Evolutionary conservation across 2,797 vertebrate species (phyloP), one percentile per base, ranked within the genome.

Genomic region (Glyptemys insculpta): DNA sequence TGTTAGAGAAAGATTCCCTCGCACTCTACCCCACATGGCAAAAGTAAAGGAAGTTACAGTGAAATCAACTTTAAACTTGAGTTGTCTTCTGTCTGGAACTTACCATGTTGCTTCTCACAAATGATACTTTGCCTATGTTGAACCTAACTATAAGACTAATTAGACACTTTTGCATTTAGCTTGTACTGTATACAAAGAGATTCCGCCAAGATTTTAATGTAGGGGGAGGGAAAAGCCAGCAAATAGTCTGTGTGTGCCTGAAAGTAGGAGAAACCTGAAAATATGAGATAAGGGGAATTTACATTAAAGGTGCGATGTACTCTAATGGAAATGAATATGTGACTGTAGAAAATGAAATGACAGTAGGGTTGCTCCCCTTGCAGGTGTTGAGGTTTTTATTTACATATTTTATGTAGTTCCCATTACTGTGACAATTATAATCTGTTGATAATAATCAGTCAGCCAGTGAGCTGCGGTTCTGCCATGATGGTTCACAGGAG

Each of bases 1-100:
- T 95, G 95, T 95, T 95, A 76, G 29, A 86, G 54, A 76, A 91
- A 91, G 47, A 86, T 90, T 90, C 89, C 52, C 50, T 88, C 85
- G 76, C 41, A 78, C 79, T 91, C 93, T n/a, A 23, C 6, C 31
- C 34, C 34, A 8, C 31, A 65, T 6, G 62, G 47, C 7, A 68
- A 15, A 84, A 68, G 50, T 44, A 37, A 57, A 31, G 19, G 47
- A 50, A 25, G 12, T 47, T 50, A 25, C 82, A 65, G 41, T 49
- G 44, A 19, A 50, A 34, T 52, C 12, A 50, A 84, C n/a, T 18
- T 84, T 84, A 34, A 65, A 65, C 7, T 65, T 62, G 29, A 92
- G 50, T 88, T 34, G 56, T 85, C 54, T 90, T 92, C 87, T 91
- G 88, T 85, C 72, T 92, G 85, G 92, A 89, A 88, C 12, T 81